A percentile compares a stretch with the other conserved stretches of the same genome.
Evolutionary conservation across 2,113 vertebrate species (phyloP).

Genomic region (Alligator sinensis): DNA sequence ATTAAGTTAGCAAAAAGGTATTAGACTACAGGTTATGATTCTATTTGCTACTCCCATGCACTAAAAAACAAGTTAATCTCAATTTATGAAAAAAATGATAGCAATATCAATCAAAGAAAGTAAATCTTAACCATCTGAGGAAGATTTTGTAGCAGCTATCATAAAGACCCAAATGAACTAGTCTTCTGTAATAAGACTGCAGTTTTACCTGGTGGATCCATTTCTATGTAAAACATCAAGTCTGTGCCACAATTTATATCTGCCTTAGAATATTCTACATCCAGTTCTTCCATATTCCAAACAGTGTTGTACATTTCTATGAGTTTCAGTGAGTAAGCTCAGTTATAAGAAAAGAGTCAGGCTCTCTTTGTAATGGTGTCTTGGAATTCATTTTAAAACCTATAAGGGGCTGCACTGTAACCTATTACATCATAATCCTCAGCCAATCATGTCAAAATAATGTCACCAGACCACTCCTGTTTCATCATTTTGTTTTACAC

Average conservation of each 20-base stretch:
- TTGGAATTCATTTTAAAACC: constrained; percentile 89
- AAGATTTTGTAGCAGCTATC: constrained; percentile 52
- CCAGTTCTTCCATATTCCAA: constrained; percentile 83
- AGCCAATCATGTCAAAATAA: constrained; percentile 93
- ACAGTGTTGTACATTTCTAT: constrained; percentile 83
- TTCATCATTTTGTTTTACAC: constrained; percentile 83
- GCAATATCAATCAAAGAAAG: constrained; percentile 57
- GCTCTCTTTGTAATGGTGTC: constrained; percentile 84
- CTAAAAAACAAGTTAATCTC: constrained; percentile 50
- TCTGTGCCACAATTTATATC: constrained; percentile 83
- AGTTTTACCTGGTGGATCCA: constrained; percentile 88
- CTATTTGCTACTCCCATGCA: constrained; percentile 51
- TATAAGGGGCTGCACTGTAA: constrained; percentile 92
- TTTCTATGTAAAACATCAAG: constrained; percentile 89
- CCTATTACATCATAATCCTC: constrained; percentile 96
- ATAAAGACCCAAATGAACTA: constrained; percentile 70
- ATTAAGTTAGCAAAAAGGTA: constrained; percentile 56
- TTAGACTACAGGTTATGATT: constrained; percentile 52
- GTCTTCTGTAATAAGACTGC: constrained; percentile 70
- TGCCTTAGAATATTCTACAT: constrained; percentile 84
- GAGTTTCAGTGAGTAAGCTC: constrained; percentile 80
- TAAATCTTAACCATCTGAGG: constrained; percentile 51
- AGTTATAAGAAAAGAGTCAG: constrained; percentile 76
- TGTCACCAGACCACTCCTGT: constrained; percentile 91
- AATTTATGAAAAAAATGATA: constrained; percentile 35